Evolutionary conservation across 2,797 vertebrate genomes (phyloP).

Genomic region (Sebastes vulpes): DNA sequence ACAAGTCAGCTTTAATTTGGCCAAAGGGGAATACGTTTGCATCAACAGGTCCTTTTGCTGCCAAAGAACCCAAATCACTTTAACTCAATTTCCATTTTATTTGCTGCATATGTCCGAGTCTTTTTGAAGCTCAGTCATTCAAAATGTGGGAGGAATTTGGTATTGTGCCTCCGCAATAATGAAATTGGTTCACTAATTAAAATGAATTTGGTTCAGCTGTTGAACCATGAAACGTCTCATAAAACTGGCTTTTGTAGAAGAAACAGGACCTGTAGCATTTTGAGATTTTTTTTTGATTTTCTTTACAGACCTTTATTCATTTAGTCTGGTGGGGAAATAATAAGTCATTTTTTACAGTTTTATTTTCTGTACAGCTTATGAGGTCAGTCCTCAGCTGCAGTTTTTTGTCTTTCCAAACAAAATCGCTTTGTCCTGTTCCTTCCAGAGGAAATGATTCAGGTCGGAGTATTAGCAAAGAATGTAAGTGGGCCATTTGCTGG

Average conservation of each 20-base stretch:
- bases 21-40: constrained; percentile 18
- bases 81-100: constrained; percentile 38
- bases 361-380: neutral
- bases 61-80: constrained; percentile 26
- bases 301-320: neutral
- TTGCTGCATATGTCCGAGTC: neutral
- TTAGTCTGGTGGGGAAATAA: neutral
- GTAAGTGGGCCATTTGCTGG: constrained; percentile 27
- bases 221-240: constrained; percentile 21
- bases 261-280: constrained; percentile 4
- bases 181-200: constrained; percentile 30
- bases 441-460: constrained; percentile 64
- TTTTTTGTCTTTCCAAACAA: constrained; percentile 40
- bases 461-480: constrained; percentile 56
- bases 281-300: neutral
- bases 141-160: constrained; percentile 1
- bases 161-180: constrained; percentile 16
- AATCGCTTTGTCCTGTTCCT: constrained; percentile 38
- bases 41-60: constrained; percentile 13
- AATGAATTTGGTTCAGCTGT: constrained; percentile 35
- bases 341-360: constrained; percentile 15
- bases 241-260: neutral
- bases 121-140: constrained; percentile 13
- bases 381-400: constrained; percentile 15
- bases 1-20: neutral